Percentiles rank a stretch among this genome's conserved stretches.
These are phyloP conservation scores for Drosophila subobscura DNA, from an alignment of 1,140 invertebrate genomes.

Conservation along the genomic window DNA sequence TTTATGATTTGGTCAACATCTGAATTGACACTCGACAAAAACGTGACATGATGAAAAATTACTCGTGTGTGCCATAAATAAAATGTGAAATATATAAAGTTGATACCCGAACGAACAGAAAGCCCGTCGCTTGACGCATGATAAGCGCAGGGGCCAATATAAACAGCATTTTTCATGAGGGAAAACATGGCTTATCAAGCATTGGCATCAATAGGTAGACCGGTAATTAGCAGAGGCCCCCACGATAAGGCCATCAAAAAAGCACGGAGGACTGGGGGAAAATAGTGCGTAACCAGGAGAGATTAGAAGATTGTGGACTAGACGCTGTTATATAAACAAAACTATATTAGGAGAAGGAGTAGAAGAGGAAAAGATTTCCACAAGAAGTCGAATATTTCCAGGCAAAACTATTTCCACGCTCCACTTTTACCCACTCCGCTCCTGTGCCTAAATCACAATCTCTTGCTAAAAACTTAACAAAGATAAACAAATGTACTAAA, in stretches of 20 bases:
- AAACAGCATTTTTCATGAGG: conserved; percentile 27
- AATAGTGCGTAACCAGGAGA: conserved; percentile 4
- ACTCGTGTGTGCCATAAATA: conserved; percentile 44
- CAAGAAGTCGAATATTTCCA: too few relatives aligned
- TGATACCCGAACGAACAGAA: neutral
- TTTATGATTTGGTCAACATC: conserved; percentile 14
- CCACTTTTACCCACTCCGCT: neutral
- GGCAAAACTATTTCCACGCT: too few relatives aligned
- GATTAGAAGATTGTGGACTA: neutral
- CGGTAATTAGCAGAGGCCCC: conserved; percentile 29
- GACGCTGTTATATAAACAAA: too few relatives aligned
- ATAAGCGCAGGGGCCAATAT: conserved; percentile 40
- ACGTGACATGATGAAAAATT: conserved; percentile 52
- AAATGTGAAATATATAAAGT: conserved; percentile 3
- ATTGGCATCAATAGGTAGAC: conserved; percentile 16
- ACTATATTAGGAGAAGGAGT: too few relatives aligned
- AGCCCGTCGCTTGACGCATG: conserved; percentile 5
- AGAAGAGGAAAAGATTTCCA: too few relatives aligned
- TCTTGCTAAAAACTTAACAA: neutral
- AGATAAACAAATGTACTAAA: conserved; percentile 24
- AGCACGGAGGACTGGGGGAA: neutral
- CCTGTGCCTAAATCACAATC: conserved; percentile 6
- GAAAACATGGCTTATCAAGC: conserved; percentile 44
- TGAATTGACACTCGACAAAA: conserved; percentile 49
- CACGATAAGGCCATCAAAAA: conserved; percentile 22